Conservation (phyloP, 2,888 invertebrate species). For the Sturmia bella region DNA sequence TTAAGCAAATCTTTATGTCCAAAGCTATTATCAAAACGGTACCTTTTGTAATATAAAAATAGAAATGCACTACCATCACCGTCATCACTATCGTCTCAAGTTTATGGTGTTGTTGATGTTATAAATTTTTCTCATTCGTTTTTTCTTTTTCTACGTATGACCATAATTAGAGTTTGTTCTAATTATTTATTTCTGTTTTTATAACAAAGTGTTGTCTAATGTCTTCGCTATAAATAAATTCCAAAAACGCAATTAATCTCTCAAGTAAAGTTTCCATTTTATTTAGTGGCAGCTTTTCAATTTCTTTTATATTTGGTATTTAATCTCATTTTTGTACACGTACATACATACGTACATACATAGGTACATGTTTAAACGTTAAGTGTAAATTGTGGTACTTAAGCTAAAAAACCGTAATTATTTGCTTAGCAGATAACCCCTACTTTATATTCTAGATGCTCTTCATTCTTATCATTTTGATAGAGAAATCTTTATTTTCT, state of each 20-base stretch:
- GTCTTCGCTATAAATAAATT: slow-evolving; percentile 65
- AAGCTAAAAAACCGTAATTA: slow-evolving; percentile 41
- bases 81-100: background rate
- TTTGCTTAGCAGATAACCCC: slow-evolving; percentile 59
- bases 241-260: slow-evolving; percentile 61
- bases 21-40: no score
- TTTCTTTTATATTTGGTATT: slow-evolving; percentile 38
- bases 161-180: slow-evolving; percentile 64
- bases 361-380: background rate
- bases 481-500: slow-evolving; percentile 26
- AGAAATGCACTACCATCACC: background rate
- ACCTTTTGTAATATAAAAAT: no score
- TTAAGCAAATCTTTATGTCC: no score
- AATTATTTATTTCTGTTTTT: slow-evolving; percentile 57
- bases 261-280: slow-evolving; percentile 36
- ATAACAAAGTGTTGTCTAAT: slow-evolving; percentile 12
- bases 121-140: slow-evolving; percentile 2
- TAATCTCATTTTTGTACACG: slow-evolving; percentile 51
- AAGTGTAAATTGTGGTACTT: slow-evolving; percentile 37
- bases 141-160: slow-evolving; percentile 40
- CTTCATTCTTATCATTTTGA: slow-evolving; percentile 51
- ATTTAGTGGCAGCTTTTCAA: slow-evolving; percentile 19
- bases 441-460: slow-evolving; percentile 22
- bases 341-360: no score
- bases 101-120: background rate